Percentiles rank a stretch among this genome's conserved stretches.
Evolutionary conservation across 2,797 vertebrate species (phyloP).

Genomic region (Apogon talboti): DNA sequence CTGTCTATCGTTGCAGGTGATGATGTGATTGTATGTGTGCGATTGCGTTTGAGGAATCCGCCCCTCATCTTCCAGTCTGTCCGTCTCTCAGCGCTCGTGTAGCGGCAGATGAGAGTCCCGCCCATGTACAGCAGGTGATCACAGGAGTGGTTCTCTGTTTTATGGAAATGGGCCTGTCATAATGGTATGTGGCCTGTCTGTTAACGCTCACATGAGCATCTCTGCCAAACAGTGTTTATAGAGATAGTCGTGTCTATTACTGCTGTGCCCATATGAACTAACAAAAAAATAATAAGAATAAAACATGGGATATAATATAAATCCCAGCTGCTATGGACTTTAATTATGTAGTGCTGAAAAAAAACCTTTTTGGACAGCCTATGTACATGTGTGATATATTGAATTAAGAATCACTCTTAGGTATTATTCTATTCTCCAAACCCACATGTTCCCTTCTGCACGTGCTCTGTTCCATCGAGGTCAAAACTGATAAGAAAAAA

Average conservation of each 20-base stretch:
- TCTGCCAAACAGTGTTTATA: conserved; percentile 12
- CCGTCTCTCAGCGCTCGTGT: conserved; percentile 69
- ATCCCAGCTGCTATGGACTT: no score
- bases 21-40: conserved; percentile 60
- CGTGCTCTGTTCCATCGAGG: no score
- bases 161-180: conserved; percentile 55
- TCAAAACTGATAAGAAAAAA: no score
- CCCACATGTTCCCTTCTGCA: no score
- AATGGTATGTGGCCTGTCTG: conserved; percentile 55
- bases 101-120: conserved; percentile 54
- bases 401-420: no score
- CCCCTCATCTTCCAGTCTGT: conserved; percentile 65
- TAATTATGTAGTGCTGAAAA: no score
- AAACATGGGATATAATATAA: neutral
- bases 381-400: no score
- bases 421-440: no score
- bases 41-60: conserved; percentile 61
- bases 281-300: neutral
- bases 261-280: neutral
- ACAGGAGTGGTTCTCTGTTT: conserved; percentile 56
- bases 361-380: no score
- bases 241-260: neutral
- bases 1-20: conserved; percentile 43
- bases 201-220: conserved; percentile 34
- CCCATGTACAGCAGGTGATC: conserved; percentile 62